These are phyloP conservation scores for Agrotis ipsilon DNA, from an alignment of 2,888 invertebrate species.

Conservation along the genomic window DNA sequence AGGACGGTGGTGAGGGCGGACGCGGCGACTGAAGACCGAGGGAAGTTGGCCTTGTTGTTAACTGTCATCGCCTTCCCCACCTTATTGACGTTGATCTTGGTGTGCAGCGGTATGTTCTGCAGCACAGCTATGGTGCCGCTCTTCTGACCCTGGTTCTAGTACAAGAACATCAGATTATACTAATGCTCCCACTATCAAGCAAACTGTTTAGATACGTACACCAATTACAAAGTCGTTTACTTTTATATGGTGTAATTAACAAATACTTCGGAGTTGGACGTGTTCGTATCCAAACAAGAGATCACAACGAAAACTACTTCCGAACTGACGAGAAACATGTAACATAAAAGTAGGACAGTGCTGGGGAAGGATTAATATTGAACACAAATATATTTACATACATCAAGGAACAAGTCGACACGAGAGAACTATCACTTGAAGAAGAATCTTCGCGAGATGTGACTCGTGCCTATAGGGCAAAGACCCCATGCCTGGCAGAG, in stretches of 20 bases:
- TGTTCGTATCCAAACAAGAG: slow-evolving; percentile 38
- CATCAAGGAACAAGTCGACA: slow-evolving; percentile 41
- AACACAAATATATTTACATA: slow-evolving; percentile 60
- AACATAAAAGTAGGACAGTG: slow-evolving; percentile 43
- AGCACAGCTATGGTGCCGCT: slow-evolving; percentile 82
- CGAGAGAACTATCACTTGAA: slow-evolving; percentile 42
- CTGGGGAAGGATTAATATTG: slow-evolving; percentile 49
- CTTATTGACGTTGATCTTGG: slow-evolving; percentile 83
- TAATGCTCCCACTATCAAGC: background rate
- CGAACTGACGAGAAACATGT: slow-evolving; percentile 41
- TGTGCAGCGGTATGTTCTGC: slow-evolving; percentile 86
- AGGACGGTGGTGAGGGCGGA: slow-evolving; percentile 81
- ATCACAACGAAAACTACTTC: slow-evolving; percentile 22
- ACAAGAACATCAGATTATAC: slow-evolving; percentile 37
- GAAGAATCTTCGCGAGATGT: slow-evolving; percentile 1
- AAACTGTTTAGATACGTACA: slow-evolving; percentile 30
- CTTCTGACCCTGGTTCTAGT: slow-evolving; percentile 78
- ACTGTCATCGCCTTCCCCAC: slow-evolving; percentile 89
- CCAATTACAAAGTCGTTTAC: background rate
- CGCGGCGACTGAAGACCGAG: slow-evolving; percentile 75
- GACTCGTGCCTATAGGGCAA: background rate
- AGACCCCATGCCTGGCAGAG: background rate
- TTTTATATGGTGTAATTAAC: background rate
- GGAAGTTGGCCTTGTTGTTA: slow-evolving; percentile 80
- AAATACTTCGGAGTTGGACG: background rate